Evolutionary conservation across 1,140 invertebrate species (phyloP).

Genomic region (Drosophila navojoa): DNA sequence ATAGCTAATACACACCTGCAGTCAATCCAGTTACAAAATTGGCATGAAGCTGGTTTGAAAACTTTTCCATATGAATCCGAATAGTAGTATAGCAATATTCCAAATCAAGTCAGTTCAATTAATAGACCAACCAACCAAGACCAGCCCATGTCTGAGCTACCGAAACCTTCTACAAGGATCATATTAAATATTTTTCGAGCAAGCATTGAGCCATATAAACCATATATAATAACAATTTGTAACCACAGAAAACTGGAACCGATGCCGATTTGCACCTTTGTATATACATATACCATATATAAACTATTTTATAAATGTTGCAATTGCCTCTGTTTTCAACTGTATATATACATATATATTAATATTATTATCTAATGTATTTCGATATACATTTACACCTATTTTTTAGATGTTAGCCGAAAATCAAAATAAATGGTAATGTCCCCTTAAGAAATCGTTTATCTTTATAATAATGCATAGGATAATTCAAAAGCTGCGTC

Average conservation of each 20-base stretch:
- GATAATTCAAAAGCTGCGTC: constrained; percentile 13
- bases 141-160: constrained; percentile 14
- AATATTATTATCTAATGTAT: constrained; percentile 34
- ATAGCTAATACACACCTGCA: constrained; percentile 16
- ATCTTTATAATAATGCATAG: background rate
- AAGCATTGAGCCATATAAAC: constrained; percentile 8
- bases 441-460: constrained; percentile 10
- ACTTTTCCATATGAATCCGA: too few relatives aligned
- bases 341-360: constrained; percentile 30
- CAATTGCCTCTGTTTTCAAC: constrained; percentile 18
- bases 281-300: constrained; percentile 31
- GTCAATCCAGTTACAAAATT: constrained; percentile 8
- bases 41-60: too few relatives aligned
- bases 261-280: constrained; percentile 50
- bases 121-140: too few relatives aligned
- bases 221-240: background rate
- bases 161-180: constrained; percentile 24
- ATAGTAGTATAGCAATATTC: too few relatives aligned
- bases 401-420: constrained; percentile 53
- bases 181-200: constrained; percentile 42
- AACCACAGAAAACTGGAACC: background rate
- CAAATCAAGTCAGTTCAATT: too few relatives aligned
- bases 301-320: constrained; percentile 56
- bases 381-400: constrained; percentile 63
- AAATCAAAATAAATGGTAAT: constrained; percentile 63